Evolutionary conservation across 2,888 invertebrate species (phyloP).

Genomic region (Cosmopolites sordidus): DNA sequence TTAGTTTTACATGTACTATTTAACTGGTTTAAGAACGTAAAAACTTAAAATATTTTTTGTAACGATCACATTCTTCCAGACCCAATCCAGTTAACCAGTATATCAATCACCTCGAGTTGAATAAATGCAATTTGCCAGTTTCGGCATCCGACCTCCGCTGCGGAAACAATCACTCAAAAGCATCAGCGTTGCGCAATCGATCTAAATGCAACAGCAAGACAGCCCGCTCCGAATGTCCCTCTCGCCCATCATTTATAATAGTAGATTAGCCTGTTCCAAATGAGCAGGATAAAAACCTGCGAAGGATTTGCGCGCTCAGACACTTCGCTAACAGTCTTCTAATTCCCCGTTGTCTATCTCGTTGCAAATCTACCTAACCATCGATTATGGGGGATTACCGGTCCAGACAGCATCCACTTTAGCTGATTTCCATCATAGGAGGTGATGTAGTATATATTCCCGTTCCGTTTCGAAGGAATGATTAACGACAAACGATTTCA

Average conservation of each 20-base stretch:
- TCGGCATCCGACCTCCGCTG: background rate
- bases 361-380: slow-evolving; percentile 31
- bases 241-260: slow-evolving; percentile 44
- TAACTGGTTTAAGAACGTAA: no score
- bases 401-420: slow-evolving; percentile 27
- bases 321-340: slow-evolving; percentile 45
- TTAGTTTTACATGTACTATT: no score
- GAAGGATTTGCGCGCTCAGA: slow-evolving; percentile 36
- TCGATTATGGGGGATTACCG: slow-evolving; percentile 30
- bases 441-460: background rate
- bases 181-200: slow-evolving; percentile 16
- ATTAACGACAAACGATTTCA: background rate
- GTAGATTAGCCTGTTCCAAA: slow-evolving; percentile 42
- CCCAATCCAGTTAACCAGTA: no score
- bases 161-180: slow-evolving; percentile 20
- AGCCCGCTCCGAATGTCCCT: slow-evolving; percentile 9
- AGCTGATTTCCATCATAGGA: slow-evolving; percentile 25
- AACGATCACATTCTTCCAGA: no score
- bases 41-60: no score
- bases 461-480: background rate
- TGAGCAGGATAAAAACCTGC: slow-evolving; percentile 41
- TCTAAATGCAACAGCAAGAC: slow-evolving; percentile 19
- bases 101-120: no score
- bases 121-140: slow-evolving; percentile 3
- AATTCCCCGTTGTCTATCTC: slow-evolving; percentile 39